Base-by-base conservation (phyloP, 2,888 invertebrate species). In the Drosophila emarginata region DNA sequence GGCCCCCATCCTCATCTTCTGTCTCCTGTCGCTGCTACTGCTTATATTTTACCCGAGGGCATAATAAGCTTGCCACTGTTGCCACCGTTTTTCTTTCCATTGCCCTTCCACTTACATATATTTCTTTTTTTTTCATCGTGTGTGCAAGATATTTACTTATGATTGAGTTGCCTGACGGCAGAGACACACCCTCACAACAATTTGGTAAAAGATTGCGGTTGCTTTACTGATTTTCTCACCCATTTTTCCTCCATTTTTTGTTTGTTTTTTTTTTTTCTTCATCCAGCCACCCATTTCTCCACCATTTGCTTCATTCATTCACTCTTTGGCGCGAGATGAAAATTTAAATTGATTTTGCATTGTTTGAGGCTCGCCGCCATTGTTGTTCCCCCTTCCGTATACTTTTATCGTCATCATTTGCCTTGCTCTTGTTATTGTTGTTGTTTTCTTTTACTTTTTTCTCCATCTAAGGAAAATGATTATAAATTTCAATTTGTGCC, bases 301-400 rank as follows among this genome's bases (percentile, higher is more conserved):
- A 1, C 45, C 18, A 21, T 45, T 18, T 11, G 18, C 18, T 54
- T 9, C 18, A 2, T 18, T 32, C 40, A 45, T 32, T 37, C 51
- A 52, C 61, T 40, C 28, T 50, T 54, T 61, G 57, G 60, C 57
- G 67, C 67, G 74, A 84, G 85, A 84, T 87, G 87, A 83, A 84
- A 88, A 88, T 89, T 89, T 86, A 87, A 89, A 90, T 88, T 88
- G 89, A 89, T 89, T 88, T 82, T 85, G 77, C 89, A 86, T 78
- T 89, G 86, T 82, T 84, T 78, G 82, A 82, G 45, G 45, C 45
- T 45, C 54, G 36, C 68, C 78, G 79, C 73, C 82, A 75, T 87
- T 88, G 74, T 77, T 84, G 71, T 77, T 77, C 28, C 23, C 60
- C 62, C 45, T 67, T 67, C 26, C 32, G 64, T 36, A 32, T 9